Evolutionary conservation across 2,888 invertebrate genomes (phyloP), one percentile per base, ranked within the genome.

Genomic region (Napeogenes sylphis): DNA sequence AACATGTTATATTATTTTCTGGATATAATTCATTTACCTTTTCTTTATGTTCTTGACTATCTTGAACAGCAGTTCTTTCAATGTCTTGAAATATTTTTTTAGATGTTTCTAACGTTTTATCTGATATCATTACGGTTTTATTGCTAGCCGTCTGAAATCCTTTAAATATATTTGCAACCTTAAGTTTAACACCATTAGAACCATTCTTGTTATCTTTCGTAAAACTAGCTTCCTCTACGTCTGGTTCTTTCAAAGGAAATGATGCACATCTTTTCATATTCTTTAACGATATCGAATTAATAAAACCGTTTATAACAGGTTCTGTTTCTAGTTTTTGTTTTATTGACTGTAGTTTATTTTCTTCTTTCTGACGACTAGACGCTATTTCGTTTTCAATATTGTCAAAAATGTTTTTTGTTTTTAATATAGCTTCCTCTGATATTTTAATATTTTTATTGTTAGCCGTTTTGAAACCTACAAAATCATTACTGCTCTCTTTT

Each of bases 401-500:
- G 54, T 76, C 68, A 66, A 85, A 80, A 45, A 85, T 62, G 12
- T 73, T 72, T 70, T 75, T 80, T 13, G 77, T 76, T 68, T 72
- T 81, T n/a, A 63, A 62, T 8, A 80, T 14, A 2, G 81, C 78
- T 58, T 73, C 63, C 45, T 79, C 73, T 0, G 85, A 83, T 64
- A 88, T 75, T 14, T 68, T 61, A 33, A 89, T 79, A 8, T 71
- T 64, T 71, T 83, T 85, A 55, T 89, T 85, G 68, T 75, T 82
- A 10, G 85, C 88, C 3, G 85, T 84, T 71, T 77, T 74, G 68
- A 87, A 87, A 8, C 82, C 85, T 13, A 68, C 45, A 65, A 70
- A 74, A 33, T 45, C 10, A 21, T 60, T 56, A 59, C 57, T 61
- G 8, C 2, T 12, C 51, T 21, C 30, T 51, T 51, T n/a, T 3